These are phyloP conservation scores for Sebastes diploproa DNA, from an alignment of 2,797 vertebrate genomes.

Conservation along the genomic window DNA sequence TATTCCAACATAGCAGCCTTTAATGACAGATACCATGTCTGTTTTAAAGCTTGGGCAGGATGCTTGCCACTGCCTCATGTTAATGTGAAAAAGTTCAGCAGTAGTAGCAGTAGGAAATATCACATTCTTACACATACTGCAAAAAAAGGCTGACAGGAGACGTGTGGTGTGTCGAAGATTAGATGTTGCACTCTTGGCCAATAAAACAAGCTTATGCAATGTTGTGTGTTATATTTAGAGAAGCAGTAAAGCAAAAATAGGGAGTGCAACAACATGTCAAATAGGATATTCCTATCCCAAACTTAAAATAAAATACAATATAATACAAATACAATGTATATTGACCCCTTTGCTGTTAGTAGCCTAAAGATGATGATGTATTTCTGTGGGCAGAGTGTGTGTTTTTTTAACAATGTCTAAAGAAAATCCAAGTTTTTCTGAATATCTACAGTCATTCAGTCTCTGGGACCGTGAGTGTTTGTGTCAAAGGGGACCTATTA, in stretches of 20 bases:
- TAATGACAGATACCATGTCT: background rate
- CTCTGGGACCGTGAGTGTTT: too few species aligned
- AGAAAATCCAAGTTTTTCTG: too few species aligned
- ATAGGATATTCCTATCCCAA: background rate
- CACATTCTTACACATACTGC: constrained; percentile 1
- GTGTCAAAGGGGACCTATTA: too few species aligned
- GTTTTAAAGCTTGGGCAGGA: background rate
- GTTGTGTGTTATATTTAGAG: background rate
- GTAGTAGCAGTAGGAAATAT: background rate
- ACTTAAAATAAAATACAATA: background rate
- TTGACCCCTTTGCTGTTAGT: background rate
- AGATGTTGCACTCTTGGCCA: constrained; percentile 18
- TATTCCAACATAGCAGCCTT: background rate
- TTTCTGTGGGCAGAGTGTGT: too few species aligned
- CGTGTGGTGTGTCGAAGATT: background rate
- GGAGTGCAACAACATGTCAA: background rate
- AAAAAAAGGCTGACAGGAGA: background rate
- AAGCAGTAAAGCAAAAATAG: background rate
- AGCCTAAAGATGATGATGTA: too few species aligned
- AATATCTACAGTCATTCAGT: too few species aligned
- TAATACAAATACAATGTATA: background rate
- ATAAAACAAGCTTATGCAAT: constrained; percentile 4
- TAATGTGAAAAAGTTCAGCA: background rate
- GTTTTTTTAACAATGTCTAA: too few species aligned
- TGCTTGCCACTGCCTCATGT: background rate